Evolutionary conservation across 2,113 vertebrate species (phyloP).

Genomic region (Clinocottus analis): DNA sequence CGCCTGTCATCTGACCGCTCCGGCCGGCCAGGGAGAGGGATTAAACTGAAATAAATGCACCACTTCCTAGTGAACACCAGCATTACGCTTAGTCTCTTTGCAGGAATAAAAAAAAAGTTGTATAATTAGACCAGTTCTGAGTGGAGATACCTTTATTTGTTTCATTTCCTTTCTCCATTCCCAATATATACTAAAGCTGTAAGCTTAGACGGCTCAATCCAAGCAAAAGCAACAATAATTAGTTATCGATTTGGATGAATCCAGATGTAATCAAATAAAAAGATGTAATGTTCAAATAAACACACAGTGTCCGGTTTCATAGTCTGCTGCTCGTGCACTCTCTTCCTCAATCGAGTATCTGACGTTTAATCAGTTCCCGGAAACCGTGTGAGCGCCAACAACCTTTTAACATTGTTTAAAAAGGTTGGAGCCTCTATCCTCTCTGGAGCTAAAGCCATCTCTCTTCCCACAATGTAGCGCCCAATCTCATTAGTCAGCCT

Average conservation of each 20-base stretch:
- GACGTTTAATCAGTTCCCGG: not conserved
- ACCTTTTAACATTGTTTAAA: conserved; percentile 13
- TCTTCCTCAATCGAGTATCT: not conserved
- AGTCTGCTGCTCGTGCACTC: not conserved
- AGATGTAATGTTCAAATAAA: not conserved
- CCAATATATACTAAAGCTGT: not conserved
- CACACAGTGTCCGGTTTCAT: too few species aligned
- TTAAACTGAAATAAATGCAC: conserved; percentile 67
- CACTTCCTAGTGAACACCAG: conserved; percentile 51
- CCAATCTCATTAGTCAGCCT: conserved; percentile 37
- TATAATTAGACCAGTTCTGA: not conserved
- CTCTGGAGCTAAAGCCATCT: conserved; percentile 8
- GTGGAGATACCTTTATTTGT: not conserved
- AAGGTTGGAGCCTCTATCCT: not conserved
- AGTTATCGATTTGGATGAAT: not conserved
- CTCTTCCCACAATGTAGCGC: conserved; percentile 13
- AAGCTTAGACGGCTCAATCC: not conserved
- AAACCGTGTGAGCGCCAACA: not conserved
- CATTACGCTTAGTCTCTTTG: conserved; percentile 16
- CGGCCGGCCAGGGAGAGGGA: conserved; percentile 46
- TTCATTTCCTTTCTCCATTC: not conserved
- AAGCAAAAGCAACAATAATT: not conserved
- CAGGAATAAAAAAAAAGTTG: conserved; percentile 3
- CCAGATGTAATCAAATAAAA: not conserved
- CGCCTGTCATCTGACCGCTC: conserved; percentile 70